Evolutionary conservation across 1,140 invertebrate species (phyloP), one percentile per base, ranked within the genome.

Genomic region (Pogonomyrmex californicus): DNA sequence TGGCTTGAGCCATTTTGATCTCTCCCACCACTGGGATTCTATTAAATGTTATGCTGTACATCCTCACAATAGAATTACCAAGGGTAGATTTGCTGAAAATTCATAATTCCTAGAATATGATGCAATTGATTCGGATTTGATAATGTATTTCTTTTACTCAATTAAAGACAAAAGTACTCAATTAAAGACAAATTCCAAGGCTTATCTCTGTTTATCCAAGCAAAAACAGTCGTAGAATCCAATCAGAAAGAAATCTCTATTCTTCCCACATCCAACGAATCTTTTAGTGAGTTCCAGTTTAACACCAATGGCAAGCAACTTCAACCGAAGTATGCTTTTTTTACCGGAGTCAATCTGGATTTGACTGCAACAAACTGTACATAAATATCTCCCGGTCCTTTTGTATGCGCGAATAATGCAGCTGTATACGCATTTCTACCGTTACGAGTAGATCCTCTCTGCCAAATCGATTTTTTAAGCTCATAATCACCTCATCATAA

Each of bases 21-120:
- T 41, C 23, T 70, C 44, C 66, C 44, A 70, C 66, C 41, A 70
- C 33, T 10, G 44, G 1, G 66, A 70, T 70, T 70, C 44, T 2
- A 49, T 1, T 6, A 70, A 47, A 6, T 70, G 66, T 33, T 33
- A 30, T 0, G 66, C 44, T 49, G 3, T 70, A 4, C 66, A 70
- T 47, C 66, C 44, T 49, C 66, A 7, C n/a, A 23, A 23, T 23
- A 23, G 23, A 23, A 23, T 23, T 23, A 23, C 23, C 23, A 23
- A 70, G 0, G 10, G 66, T 14, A 70, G 23, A 30, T 70, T 44
- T 6, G 66, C 66, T 1, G 44, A 44, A 23, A 23, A 70, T 70
- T 70, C 23, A 70, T 49, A 5, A 1, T 44, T 5, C 66, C 66
- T 5, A 23, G 44, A 4, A 70, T 5, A 30, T 70, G 44, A 7